These are phyloP conservation scores for Cheiracanthium punctorium DNA, from an alignment of 2,888 invertebrate species.

Conservation along the genomic window DNA sequence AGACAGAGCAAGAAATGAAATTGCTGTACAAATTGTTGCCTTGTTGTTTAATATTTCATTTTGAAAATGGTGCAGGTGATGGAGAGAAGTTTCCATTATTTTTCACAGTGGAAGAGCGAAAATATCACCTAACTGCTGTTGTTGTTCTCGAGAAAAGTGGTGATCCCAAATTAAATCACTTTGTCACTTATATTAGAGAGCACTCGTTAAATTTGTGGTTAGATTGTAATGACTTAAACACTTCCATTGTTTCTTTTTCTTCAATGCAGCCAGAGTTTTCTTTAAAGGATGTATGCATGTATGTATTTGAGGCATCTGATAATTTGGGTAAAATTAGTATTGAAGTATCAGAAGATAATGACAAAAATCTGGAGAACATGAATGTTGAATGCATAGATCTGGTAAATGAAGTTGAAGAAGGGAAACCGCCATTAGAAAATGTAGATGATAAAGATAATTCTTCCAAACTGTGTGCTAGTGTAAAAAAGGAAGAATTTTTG, in stretches of 20 bases:
- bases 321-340: background rate
- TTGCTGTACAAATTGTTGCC: conserved; percentile 30
- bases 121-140: conserved; percentile 30
- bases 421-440: too few species aligned
- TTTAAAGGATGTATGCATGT: conserved; percentile 22
- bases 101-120: conserved; percentile 21
- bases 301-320: conserved; percentile 41
- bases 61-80: conserved; percentile 46
- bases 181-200: conserved; percentile 43
- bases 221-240: conserved; percentile 42
- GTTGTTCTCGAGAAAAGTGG: conserved; percentile 24
- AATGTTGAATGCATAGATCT: too few species aligned
- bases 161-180: conserved; percentile 24
- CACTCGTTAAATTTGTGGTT: conserved; percentile 22
- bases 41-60: conserved; percentile 49
- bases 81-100: background rate
- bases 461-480: too few species aligned
- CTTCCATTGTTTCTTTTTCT: conserved; percentile 4
- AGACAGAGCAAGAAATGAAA: conserved; percentile 11
- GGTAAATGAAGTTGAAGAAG: too few species aligned
- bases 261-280: conserved; percentile 4
- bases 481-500: too few species aligned
- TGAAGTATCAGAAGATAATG: too few species aligned
- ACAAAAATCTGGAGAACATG: too few species aligned
- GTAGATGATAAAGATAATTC: too few species aligned